A percentile compares a stretch with the other conserved stretches of the same genome.
Evolutionary conservation across 2,113 vertebrate species (phyloP).

Genomic region (Cyanoliseus patagonus): DNA sequence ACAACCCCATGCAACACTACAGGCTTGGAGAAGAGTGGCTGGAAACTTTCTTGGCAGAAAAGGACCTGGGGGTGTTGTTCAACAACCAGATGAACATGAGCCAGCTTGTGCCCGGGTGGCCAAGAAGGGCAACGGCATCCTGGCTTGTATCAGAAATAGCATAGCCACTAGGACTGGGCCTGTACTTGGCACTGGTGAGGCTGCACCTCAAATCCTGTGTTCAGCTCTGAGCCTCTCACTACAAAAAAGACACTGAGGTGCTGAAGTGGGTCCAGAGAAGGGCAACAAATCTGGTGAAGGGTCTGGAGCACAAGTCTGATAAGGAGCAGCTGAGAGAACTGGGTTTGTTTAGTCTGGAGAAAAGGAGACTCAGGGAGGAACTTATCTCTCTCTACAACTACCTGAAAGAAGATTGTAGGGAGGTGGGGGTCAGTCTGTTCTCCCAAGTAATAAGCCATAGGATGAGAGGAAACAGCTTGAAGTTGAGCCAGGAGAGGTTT

Average conservation of each 20-base stretch:
- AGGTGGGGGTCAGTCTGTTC: not conserved
- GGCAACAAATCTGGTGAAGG: not conserved
- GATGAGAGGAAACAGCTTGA: not conserved
- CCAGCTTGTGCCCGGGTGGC: not conserved
- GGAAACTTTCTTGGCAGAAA: not conserved
- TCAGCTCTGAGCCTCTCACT: not conserved
- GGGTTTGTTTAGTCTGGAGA: not conserved
- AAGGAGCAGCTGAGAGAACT: not conserved
- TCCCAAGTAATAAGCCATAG: not conserved
- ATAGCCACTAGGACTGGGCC: not conserved
- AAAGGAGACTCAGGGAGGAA: not conserved
- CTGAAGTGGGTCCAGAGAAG: not conserved
- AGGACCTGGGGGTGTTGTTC: not conserved
- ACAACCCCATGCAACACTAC: not conserved
- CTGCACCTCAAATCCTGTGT: not conserved
- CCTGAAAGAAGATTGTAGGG: not conserved
- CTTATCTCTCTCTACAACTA: not conserved
- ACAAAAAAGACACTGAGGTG: not conserved
- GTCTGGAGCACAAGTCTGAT: not conserved
- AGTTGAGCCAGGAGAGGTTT: not conserved
- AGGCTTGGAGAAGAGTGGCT: not conserved
- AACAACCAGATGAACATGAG: not conserved
- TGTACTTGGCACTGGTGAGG: not conserved
- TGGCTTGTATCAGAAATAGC: not conserved
- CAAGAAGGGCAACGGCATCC: not conserved